These are phyloP conservation scores for Trichogramma pretiosum DNA, from an alignment of 1,140 invertebrate genomes.

Conservation along the genomic window DNA sequence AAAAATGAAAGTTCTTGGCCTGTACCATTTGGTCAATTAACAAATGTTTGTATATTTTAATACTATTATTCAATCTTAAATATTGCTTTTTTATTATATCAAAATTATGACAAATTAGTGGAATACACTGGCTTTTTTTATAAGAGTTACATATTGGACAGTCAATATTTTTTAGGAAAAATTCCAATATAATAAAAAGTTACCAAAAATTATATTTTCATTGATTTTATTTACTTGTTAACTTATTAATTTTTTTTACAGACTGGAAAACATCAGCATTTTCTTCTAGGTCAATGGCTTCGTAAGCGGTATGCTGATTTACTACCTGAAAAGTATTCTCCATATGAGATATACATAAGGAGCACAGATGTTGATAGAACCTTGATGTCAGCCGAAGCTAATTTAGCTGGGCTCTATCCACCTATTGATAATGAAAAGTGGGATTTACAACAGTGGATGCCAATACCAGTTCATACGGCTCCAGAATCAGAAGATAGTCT, in stretches of 20 bases:
- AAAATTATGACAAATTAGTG: too few species aligned
- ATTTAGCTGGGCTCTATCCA: constrained; percentile 76
- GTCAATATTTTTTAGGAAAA: background rate
- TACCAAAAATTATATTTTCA: background rate
- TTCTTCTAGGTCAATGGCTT: constrained; percentile 67
- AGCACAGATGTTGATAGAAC: constrained; percentile 84
- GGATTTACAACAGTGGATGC: constrained; percentile 74
- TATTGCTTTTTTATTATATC: constrained; percentile 10
- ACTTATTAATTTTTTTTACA: constrained; percentile 32
- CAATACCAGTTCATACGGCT: constrained; percentile 77
- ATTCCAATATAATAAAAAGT: background rate
- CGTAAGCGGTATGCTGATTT: constrained; percentile 59
- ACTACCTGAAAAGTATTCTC: constrained; percentile 46
- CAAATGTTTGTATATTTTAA: constrained; percentile 53
- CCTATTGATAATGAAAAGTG: constrained; percentile 53
- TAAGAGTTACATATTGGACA: background rate
- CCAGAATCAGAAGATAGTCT: constrained; percentile 60
- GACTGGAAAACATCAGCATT: constrained; percentile 71
- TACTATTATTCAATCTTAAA: constrained; percentile 2
- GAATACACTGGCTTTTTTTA: background rate
- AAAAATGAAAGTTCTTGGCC: constrained; percentile 60
- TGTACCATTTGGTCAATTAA: constrained; percentile 68
- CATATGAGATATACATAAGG: constrained; percentile 56
- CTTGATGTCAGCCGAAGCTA: constrained; percentile 77
- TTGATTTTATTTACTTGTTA: background rate